phyloP scores from a whole-genome alignment of 2,797 vertebrate species.

The Macroramphosus scolopax region DNA sequence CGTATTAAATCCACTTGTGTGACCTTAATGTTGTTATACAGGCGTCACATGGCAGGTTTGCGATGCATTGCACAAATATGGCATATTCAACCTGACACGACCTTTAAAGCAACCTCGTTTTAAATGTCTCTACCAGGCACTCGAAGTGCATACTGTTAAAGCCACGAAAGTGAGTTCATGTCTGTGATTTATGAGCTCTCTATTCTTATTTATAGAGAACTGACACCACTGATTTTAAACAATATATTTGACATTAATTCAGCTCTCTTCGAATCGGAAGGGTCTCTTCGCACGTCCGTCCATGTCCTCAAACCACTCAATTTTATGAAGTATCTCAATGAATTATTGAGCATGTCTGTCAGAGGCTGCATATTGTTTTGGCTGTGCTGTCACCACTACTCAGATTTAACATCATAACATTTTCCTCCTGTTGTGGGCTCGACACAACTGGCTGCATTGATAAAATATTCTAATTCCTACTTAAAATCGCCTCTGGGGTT shows the following conservation, averaged over 20 bases:
- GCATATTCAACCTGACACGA: slow-evolving; percentile 56
- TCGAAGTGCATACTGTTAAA: slow-evolving; percentile 20
- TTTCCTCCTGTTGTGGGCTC: background rate
- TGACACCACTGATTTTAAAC: background rate
- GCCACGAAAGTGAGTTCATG: slow-evolving; percentile 26
- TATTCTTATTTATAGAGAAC: too few relatives aligned
- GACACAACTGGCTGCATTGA: too few relatives aligned
- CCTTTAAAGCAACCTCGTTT: slow-evolving; percentile 51
- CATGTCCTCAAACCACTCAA: slow-evolving; percentile 1
- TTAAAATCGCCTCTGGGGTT: slow-evolving; percentile 1
- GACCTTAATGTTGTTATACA: slow-evolving; percentile 27
- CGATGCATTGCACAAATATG: slow-evolving; percentile 26
- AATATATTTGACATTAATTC: background rate
- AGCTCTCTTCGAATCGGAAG: background rate
- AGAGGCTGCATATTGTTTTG: slow-evolving; percentile 11
- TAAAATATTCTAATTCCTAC: background rate
- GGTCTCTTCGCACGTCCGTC: background rate
- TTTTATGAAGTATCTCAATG: slow-evolving; percentile 9
- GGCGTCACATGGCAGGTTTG: slow-evolving; percentile 38
- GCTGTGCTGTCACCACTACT: slow-evolving; percentile 11
- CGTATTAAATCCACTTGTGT: slow-evolving; percentile 23
- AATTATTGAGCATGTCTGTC: slow-evolving; percentile 26
- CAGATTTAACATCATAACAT: background rate
- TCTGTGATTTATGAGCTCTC: too few relatives aligned
- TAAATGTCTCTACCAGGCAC: slow-evolving; percentile 28